These are phyloP conservation scores for Patiria pectinifera DNA, from an alignment of 53 echinoderm and acorn worm species.

Conservation along the genomic window DNA sequence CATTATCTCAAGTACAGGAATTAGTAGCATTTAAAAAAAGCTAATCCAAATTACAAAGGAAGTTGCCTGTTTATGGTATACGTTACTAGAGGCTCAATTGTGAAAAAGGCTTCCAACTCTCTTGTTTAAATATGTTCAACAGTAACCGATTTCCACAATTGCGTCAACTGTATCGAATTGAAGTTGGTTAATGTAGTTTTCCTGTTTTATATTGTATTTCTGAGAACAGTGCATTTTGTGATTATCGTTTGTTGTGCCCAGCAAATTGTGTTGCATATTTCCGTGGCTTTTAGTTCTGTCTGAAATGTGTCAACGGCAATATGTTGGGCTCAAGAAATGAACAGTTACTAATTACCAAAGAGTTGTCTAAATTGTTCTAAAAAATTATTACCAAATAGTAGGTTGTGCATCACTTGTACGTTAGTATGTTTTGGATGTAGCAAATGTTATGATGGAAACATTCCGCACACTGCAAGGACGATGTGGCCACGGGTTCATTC, in stretches of 20 bases:
- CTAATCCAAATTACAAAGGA: too few species aligned
- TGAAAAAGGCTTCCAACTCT: background rate
- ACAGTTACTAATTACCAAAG: background rate
- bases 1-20: too few species aligned
- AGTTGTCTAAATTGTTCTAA: background rate
- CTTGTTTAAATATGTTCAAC: background rate
- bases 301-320: background rate
- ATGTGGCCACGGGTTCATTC: background rate
- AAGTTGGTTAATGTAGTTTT: background rate
- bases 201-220: background rate
- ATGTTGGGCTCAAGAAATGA: conserved; percentile 1
- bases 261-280: background rate
- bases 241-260: conserved; percentile 15
- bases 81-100: background rate
- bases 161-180: background rate
- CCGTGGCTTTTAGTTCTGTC: background rate
- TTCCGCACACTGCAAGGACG: background rate
- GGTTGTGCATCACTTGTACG: background rate
- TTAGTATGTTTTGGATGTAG: background rate
- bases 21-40: too few species aligned
- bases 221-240: background rate
- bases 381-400: background rate
- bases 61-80: background rate
- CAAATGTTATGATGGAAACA: conserved; percentile 38
- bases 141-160: background rate